Evolutionary conservation across 2,113 vertebrate genomes (phyloP).

Genomic region (Apaloderma vittatum): DNA sequence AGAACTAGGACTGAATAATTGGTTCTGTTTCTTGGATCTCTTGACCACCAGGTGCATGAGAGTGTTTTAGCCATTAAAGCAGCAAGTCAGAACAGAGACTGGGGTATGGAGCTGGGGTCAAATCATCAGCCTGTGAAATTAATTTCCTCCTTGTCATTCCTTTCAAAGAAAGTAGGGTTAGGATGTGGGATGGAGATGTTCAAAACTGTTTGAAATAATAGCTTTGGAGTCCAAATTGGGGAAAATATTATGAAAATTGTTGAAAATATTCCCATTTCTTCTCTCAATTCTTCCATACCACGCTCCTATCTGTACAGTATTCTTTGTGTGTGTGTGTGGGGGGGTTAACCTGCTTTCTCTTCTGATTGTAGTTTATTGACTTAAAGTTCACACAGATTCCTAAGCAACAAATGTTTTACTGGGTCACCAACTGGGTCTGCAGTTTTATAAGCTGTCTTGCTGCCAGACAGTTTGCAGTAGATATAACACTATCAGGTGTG

Average conservation of each 20-base stretch:
- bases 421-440: background rate
- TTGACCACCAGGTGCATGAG: background rate
- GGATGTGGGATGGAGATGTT: background rate
- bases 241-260: background rate
- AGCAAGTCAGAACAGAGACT: background rate
- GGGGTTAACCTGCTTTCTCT: background rate
- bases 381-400: background rate
- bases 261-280: background rate
- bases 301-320: background rate
- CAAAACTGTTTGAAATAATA: background rate
- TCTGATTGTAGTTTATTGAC: background rate
- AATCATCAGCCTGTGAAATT: background rate
- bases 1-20: background rate
- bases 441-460: background rate
- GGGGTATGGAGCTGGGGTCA: background rate
- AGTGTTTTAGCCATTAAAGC: background rate
- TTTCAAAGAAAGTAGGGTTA: background rate
- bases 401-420: background rate
- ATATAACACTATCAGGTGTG: background rate
- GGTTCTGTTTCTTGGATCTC: background rate
- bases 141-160: background rate
- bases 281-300: background rate
- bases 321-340: background rate
- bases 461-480: background rate
- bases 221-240: background rate